A percentile compares a stretch with the other conserved stretches of the same genome.
These are phyloP conservation scores for Peromyscus aztecus DNA, from an alignment of 2,797 vertebrate species.

Conservation along the genomic window DNA sequence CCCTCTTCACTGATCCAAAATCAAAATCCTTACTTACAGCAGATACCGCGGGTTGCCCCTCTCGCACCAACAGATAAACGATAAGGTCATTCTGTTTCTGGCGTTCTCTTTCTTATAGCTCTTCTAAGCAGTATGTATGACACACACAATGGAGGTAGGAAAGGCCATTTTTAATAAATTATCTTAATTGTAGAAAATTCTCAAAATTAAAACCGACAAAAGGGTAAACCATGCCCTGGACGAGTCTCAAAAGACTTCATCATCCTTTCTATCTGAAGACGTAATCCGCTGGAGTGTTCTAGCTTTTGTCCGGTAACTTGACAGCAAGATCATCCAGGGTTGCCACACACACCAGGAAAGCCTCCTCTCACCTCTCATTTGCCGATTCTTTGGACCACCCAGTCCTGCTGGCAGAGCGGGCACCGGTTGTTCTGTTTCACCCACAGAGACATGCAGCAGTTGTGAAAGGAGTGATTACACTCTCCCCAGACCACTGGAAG, in stretches of 20 bases:
- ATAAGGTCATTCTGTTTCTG: not conserved
- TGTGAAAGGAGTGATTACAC: conserved; percentile 99
- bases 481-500: conserved; percentile 98
- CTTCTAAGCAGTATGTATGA: conserved; percentile 55
- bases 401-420: conserved; percentile 99
- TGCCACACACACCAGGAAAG: conserved; percentile 13
- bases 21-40: conserved; percentile 33
- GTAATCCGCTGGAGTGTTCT: not conserved
- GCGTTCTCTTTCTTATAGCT: conserved; percentile 12
- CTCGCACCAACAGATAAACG: not conserved
- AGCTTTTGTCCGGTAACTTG: not conserved
- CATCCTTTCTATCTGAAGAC: conserved; percentile 1
- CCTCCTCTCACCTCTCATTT: conserved; percentile 89
- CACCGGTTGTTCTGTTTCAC: conserved; percentile 99
- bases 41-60: conserved; percentile 23
- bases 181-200: conserved; percentile 60
- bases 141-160: conserved; percentile 72
- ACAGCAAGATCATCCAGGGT: conserved; percentile 40
- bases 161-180: conserved; percentile 69
- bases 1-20: conserved; percentile 1
- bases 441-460: conserved; percentile 99
- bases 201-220: conserved; percentile 67
- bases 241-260: not conserved
- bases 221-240: not conserved
- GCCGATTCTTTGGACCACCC: conserved; percentile 99